Evolutionary conservation across 1,140 invertebrate genomes (phyloP).

Genomic region (Ooceraea biroi): DNA sequence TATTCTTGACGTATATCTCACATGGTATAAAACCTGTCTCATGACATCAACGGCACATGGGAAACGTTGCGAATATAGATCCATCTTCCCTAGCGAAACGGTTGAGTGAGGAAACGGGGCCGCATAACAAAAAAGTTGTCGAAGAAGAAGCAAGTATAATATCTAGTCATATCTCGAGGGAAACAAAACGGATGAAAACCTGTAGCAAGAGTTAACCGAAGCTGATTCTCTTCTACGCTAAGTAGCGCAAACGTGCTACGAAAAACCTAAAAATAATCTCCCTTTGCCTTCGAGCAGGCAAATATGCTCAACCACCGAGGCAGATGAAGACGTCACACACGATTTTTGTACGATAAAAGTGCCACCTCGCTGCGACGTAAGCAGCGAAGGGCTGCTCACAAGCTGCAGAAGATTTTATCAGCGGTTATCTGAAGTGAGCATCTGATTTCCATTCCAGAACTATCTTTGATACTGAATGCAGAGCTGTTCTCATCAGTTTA

Average conservation of each 20-base stretch:
- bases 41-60: slow-evolving; percentile 8
- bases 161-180: slow-evolving; percentile 17
- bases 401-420: slow-evolving; percentile 37
- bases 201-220: slow-evolving; percentile 21
- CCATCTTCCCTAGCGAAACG: not conserved
- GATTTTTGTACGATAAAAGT: slow-evolving; percentile 50
- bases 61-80: slow-evolving; percentile 30
- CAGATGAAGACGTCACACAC: slow-evolving; percentile 14
- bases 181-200: slow-evolving; percentile 18
- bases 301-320: slow-evolving; percentile 44
- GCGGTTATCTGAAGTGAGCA: slow-evolving; percentile 39
- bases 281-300: slow-evolving; percentile 36
- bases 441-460: slow-evolving; percentile 19
- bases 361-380: not conserved
- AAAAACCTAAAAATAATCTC: slow-evolving; percentile 56
- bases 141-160: not conserved
- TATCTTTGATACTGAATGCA: not conserved
- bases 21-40: slow-evolving; percentile 39
- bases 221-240: not conserved
- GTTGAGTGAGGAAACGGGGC: slow-evolving; percentile 13
- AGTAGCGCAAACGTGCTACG: slow-evolving; percentile 14
- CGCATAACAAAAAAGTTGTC: slow-evolving; percentile 41
- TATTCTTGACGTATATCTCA: slow-evolving; percentile 28
- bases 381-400: slow-evolving; percentile 21
- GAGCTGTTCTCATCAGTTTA: not conserved